Evolutionary conservation across 30 jellyfish, hydroid and myxozoan genomes (phyloP).

Genomic region (Rhopilema esculentum): DNA sequence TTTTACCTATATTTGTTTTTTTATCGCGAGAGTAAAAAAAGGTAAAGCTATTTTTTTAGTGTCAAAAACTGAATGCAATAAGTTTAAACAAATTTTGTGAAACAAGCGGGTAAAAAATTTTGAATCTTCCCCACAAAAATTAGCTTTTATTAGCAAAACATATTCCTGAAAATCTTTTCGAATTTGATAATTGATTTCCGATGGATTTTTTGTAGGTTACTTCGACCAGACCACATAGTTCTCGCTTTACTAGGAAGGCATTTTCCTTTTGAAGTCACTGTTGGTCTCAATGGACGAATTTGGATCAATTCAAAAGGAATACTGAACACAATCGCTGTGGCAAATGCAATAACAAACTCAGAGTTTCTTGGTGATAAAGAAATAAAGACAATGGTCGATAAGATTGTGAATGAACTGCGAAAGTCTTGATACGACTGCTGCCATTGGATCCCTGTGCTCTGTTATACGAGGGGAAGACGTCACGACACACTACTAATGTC

Average conservation of each 20-base stretch:
- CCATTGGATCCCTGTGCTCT: background rate
- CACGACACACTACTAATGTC: too few relatives aligned
- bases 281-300: constrained; percentile 95
- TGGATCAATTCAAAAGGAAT: constrained; percentile 93
- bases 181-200: too few relatives aligned
- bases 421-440: constrained; percentile 49
- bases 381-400: constrained; percentile 63
- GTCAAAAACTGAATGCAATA: too few relatives aligned
- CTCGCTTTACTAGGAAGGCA: constrained; percentile 82
- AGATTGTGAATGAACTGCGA: constrained; percentile 65
- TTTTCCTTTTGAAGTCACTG: constrained; percentile 91
- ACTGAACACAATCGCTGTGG: constrained; percentile 81
- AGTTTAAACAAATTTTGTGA: too few relatives aligned
- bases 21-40: too few relatives aligned
- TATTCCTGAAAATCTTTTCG: too few relatives aligned
- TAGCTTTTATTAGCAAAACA: too few relatives aligned
- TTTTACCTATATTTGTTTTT: too few relatives aligned
- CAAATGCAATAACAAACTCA: constrained; percentile 82
- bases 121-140: background rate
- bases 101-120: too few relatives aligned
- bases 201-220: constrained; percentile 71
- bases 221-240: constrained; percentile 76
- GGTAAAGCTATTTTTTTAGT: too few relatives aligned
- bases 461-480: too few relatives aligned
- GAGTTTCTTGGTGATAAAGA: constrained; percentile 76